phyloP scores from a whole-genome alignment of 2,888 invertebrate species.

The Habroteleia sp. region DNA sequence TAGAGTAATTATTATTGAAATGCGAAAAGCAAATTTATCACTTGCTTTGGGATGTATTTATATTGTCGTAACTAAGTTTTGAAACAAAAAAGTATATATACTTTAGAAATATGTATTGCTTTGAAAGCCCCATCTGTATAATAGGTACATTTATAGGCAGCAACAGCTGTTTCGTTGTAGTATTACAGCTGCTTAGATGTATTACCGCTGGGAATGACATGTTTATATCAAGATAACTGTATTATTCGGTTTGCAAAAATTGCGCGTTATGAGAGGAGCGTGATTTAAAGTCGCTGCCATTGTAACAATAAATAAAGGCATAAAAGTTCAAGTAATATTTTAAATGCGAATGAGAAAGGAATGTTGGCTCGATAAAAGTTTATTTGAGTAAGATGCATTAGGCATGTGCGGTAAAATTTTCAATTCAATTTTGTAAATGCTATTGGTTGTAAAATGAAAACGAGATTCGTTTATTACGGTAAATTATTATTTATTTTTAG shows the following conservation, averaged over 20 bases:
- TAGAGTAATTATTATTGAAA: neutral
- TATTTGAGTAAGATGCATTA: neutral
- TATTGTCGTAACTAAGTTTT: conserved; percentile 17
- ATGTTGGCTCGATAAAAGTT: neutral
- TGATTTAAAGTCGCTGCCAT: conserved; percentile 2
- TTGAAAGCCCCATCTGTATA: conserved; percentile 44
- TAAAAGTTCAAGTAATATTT: neutral
- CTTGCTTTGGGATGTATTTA: conserved; percentile 3
- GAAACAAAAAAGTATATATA: conserved; percentile 24
- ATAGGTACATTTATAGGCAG: conserved; percentile 48
- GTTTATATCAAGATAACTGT: conserved; percentile 43
- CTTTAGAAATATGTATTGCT: conserved; percentile 35
- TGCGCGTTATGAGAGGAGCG: conserved; percentile 15
- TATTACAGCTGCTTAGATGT: conserved; percentile 50
- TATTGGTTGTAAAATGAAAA: neutral
- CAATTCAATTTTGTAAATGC: conserved; percentile 3
- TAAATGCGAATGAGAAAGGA: neutral
- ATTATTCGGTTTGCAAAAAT: conserved; percentile 28
- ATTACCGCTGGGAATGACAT: conserved; percentile 41
- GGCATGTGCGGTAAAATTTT: neutral
- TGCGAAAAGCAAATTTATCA: conserved; percentile 13
- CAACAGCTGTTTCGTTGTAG: conserved; percentile 38
- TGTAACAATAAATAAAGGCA: conserved; percentile 7
- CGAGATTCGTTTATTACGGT: conserved; percentile 2
- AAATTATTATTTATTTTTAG: conserved; percentile 26